Base-by-base conservation (phyloP, 1,140 invertebrate genomes). In the Scaptomyza pallida region DNA sequence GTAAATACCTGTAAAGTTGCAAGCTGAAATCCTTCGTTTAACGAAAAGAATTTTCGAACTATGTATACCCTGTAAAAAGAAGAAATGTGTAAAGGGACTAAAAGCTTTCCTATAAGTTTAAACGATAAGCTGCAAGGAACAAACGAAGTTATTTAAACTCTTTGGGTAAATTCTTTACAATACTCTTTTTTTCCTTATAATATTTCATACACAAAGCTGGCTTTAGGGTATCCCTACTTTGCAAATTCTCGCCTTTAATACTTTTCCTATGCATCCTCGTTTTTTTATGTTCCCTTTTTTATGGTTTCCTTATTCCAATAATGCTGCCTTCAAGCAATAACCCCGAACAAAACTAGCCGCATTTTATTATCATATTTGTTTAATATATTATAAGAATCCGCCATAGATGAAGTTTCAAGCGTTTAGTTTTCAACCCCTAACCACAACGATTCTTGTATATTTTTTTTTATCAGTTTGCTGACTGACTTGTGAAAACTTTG, bases 301-400 rank as follows among this genome's bases (percentile, higher is more conserved):
- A 75, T 79, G 56, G 47, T 54, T 72, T 70, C 52, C 51, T 82
- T 75, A 60, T 61, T 76, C 47, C 72, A 43, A 60, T 65, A 62
- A 60, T 69, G 56, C 50, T n/a, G 4, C 13, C 50, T 30, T 8
- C 5, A 8, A 10, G 9, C n/a, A 48, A 15, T 23, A 47, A 43
- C 47, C 47, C 43, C 64, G 30, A 60, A 61, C 45, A 61, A 10
- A 57, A 17, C 61, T 47, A 40, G 40, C 69, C 5, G 41, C 77
- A 77, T 64, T 74, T 70, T 75, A 78, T 82, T 88, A 82, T 88
- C 75, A 88, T 82, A 88, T 88, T 88, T 88, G 72, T 82, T 82
- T 82, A 88, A 88, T 88, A 88, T 89, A 88, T 88, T 89, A 88
- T 88, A 78, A 72, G 50, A 83, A 60, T 78, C 88, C 78, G n/a